Evolutionary conservation across 2,113 vertebrate genomes (phyloP).

Genomic region (Cyanoderma ruficeps): DNA sequence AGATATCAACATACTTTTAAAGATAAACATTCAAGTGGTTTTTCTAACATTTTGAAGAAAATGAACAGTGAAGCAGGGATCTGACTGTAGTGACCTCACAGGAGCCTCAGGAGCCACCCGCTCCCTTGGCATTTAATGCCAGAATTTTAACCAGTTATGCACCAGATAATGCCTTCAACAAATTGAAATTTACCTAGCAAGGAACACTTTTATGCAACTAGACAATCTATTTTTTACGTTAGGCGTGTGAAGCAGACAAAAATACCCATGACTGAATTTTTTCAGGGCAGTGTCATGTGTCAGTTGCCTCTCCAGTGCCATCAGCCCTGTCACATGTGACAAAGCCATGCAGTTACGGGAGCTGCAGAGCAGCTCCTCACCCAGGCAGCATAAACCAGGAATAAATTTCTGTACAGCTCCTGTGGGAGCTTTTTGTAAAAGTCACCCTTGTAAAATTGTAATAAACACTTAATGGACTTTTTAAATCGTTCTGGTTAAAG

Average conservation of each 20-base stretch:
- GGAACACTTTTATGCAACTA: not conserved
- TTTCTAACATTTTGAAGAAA: not conserved
- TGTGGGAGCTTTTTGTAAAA: not conserved
- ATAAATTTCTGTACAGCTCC: not conserved
- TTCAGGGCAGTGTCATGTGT: not conserved
- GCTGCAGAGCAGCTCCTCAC: not conserved
- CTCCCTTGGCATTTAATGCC: not conserved
- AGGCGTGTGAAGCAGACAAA: not conserved
- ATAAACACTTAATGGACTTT: not conserved
- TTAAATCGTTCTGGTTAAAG: not conserved
- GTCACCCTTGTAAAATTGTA: not conserved
- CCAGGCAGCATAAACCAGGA: not conserved
- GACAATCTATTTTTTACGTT: not conserved
- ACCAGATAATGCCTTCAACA: not conserved
- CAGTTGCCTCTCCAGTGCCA: not conserved
- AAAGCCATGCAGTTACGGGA: rapidly evolving
- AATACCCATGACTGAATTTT: not conserved
- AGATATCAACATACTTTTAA: not conserved
- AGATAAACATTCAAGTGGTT: not conserved
- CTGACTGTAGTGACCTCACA: not conserved
- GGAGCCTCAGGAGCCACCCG: not conserved
- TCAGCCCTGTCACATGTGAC: not conserved
- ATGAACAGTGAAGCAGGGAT: not conserved
- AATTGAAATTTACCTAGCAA: not conserved
- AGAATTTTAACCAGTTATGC: not conserved